Evolutionary conservation across 1,140 invertebrate species (phyloP), one percentile per base, ranked within the genome.

Genomic region (Drosophila ironensis): DNA sequence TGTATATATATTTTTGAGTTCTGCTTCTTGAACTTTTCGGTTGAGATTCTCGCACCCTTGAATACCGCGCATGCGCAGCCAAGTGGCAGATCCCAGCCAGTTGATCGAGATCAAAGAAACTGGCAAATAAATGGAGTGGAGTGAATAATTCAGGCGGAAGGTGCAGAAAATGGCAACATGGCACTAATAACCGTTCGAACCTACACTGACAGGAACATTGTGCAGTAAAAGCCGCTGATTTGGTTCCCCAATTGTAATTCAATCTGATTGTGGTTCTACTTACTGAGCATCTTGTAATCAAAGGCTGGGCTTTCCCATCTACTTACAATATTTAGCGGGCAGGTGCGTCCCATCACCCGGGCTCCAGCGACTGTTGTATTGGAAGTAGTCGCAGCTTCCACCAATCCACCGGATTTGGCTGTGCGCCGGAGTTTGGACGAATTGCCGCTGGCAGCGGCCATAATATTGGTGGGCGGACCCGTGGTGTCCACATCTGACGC

Each of bases 271-370:
- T n/a, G n/a, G n/a, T n/a, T n/a, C n/a, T n/a, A n/a, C n/a, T n/a
- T n/a, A n/a, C n/a, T n/a, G n/a, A n/a, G n/a, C n/a, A n/a, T n/a
- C n/a, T n/a, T n/a, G n/a, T n/a, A n/a, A n/a, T n/a, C n/a, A n/a
- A n/a, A n/a, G n/a, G n/a, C n/a, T n/a, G n/a, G n/a, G n/a, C n/a
- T n/a, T n/a, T n/a, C n/a, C n/a, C 33, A 14, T 44, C 38, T 44
- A 90, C 88, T 90, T 72, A 90, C 89, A 41, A 90, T 88, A 17
- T 76, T 88, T 46, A 90, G 41, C 3, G 89, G 89, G 41, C 89
- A 90, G 50, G 69, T 81, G 48, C 86, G 87, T 52, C 74, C 69
- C 44, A 67, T 38, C 14, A 66, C 12, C 20, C 67, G 25, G 22
- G 72, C 44, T 17, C 12, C 12, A 4, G 14, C 5, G 14, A 17